Evolutionary conservation across 2,113 vertebrate genomes (phyloP), one percentile per base, ranked within the genome.

Genomic region (Bufo gargarizans): DNA sequence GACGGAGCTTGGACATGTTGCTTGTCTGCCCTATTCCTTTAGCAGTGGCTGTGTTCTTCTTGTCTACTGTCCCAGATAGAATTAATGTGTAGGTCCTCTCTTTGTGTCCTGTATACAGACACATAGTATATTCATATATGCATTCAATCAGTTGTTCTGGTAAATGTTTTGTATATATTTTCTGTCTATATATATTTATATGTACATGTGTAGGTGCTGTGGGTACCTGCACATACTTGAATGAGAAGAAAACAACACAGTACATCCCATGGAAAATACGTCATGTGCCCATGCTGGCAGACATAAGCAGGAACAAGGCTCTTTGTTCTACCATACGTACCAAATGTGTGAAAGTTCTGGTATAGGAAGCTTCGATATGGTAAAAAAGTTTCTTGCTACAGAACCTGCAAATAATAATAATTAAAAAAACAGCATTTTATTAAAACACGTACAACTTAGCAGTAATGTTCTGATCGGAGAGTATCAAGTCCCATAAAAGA

Each of bases 301-400:
- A 77, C 1, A 78, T 20, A 55, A 22, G 20, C 6, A 5, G 50
- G 4, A 79, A 13, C 11, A 16, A 8, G 12, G 53, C 55, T 1
- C 7, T 17, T 14, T 79, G 53, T 55, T 6, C 13, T 69, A 19
- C 22, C 5, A 6, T 84, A 93, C 96, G 96, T 90, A 97, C 98
- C 98, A 99, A 91, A 99, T 98, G 90, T 99, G 97, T 88, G 98
- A 99, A 69, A 99, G 98, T 87, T 99, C 98, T 72, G 93, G 96
- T 87, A 99, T 99, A 1, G 98, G 96, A 53, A 99, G 96, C 91
- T 98, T 99, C 71, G 98, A 99, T 93, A 98, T 99, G 58, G 98
- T 99, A 95, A 99, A 99, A 93, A 99, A 99, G 92, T 97, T 97
- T 95, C 98, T 99, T 90, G 98, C 98, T 82, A 97, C 95, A 0